phyloP scores from a whole-genome alignment of 2,113 vertebrate genomes.

The Megalops atlanticus region DNA sequence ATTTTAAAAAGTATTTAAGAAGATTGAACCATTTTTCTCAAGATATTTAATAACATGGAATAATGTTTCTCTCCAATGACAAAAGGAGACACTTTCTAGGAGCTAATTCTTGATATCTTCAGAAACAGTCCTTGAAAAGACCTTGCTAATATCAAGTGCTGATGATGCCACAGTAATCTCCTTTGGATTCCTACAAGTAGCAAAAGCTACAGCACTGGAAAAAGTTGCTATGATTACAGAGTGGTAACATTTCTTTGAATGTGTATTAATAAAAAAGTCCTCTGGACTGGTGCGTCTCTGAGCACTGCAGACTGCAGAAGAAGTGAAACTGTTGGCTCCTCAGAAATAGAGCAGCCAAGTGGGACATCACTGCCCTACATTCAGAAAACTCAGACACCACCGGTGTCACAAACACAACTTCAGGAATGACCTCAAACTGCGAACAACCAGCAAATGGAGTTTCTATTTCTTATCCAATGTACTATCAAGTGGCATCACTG shows the following conservation, averaged over 20 bases:
- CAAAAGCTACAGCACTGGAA: not conserved
- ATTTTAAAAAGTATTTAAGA: too few species aligned
- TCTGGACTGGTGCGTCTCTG: not conserved
- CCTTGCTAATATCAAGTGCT: too few species aligned
- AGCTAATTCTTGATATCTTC: too few species aligned
- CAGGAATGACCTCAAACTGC: not conserved
- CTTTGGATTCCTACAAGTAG: not conserved
- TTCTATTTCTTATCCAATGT: not conserved
- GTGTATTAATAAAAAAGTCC: not conserved
- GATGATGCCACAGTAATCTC: too few species aligned
- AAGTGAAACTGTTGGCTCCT: not conserved
- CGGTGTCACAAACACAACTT: not conserved
- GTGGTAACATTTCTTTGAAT: not conserved
- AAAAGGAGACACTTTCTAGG: too few species aligned
- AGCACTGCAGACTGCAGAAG: not conserved
- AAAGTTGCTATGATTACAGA: not conserved
- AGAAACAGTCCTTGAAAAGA: too few species aligned
- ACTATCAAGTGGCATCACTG: not conserved
- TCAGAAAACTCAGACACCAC: not conserved
- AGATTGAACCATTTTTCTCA: too few species aligned
- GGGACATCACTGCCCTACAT: conserved; percentile 4
- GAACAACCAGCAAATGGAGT: not conserved
- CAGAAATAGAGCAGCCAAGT: not conserved
- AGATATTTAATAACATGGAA: too few species aligned
- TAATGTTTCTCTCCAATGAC: too few species aligned